Evolutionary conservation across 1,140 invertebrate species (phyloP).

Genomic region (Caenorhabditis briggsae): DNA sequence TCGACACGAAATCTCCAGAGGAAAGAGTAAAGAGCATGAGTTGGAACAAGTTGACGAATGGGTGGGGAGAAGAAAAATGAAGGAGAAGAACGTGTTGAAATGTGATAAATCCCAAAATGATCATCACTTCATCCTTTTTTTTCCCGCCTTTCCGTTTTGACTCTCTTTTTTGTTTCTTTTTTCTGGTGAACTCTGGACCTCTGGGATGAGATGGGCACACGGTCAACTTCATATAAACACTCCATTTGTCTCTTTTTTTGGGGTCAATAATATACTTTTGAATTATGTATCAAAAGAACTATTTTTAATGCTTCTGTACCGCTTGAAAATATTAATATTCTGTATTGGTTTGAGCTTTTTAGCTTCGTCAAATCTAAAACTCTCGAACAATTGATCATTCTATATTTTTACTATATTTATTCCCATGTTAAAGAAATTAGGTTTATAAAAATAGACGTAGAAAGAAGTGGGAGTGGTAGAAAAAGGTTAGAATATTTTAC

Average conservation of each 20-base stretch:
- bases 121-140: slow-evolving; percentile 44
- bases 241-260: background rate
- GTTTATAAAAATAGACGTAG: no score
- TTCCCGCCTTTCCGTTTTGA: background rate
- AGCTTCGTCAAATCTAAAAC: no score
- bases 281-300: background rate
- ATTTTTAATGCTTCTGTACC: background rate
- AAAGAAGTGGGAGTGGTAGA: no score
- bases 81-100: slow-evolving; percentile 12
- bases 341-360: no score
- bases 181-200: slow-evolving; percentile 30
- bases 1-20: slow-evolving; percentile 53
- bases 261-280: background rate
- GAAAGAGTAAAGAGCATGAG: slow-evolving; percentile 44
- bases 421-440: no score
- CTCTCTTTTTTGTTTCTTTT: slow-evolving; percentile 9
- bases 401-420: no score
- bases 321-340: no score
- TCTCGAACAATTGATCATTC: no score
- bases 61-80: background rate
- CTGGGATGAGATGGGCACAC: background rate
- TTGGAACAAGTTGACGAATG: background rate
- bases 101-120: slow-evolving; percentile 44
- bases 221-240: slow-evolving; percentile 13
- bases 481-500: background rate